These are phyloP conservation scores for Sebastiscus tertius DNA, from an alignment of 2,797 vertebrate species.

Conservation along the genomic window DNA sequence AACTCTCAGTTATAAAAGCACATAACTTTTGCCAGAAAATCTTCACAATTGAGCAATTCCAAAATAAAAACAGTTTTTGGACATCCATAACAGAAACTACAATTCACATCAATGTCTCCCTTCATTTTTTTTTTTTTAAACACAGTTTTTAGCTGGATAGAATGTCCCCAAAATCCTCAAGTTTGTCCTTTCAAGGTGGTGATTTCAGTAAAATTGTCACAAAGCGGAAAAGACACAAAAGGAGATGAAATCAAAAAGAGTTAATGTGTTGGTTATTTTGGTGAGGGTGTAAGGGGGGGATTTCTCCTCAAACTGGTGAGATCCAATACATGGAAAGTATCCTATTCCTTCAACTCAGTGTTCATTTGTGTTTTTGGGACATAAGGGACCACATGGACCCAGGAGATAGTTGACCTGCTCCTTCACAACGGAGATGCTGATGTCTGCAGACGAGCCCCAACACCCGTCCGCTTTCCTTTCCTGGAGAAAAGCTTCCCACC, in stretches of 20 bases:
- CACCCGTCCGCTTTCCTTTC: slow-evolving; percentile 85
- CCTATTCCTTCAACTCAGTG: neutral
- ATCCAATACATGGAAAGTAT: neutral
- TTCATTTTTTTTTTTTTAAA: no score
- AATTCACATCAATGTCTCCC: no score
- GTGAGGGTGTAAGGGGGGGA: neutral
- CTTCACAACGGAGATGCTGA: slow-evolving; percentile 83
- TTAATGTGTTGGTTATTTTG: neutral
- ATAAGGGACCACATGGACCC: slow-evolving; percentile 94
- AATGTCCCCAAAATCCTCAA: neutral
- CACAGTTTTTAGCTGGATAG: no score
- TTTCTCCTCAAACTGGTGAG: neutral
- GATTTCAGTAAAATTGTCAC: neutral
- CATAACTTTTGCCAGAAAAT: no score
- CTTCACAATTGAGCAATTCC: no score
- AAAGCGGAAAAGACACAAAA: neutral
- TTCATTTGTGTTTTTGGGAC: neutral
- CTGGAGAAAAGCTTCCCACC: slow-evolving; percentile 81
- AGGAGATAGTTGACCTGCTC: slow-evolving; percentile 91
- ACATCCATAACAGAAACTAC: no score
- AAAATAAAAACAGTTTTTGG: no score
- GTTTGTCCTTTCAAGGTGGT: neutral
- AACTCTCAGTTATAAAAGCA: no score
- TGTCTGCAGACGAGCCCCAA: slow-evolving; percentile 83
- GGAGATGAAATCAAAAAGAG: no score